A percentile compares a stretch with the other conserved stretches of the same genome.
phyloP scores from a whole-genome alignment of 2,113 vertebrate species.

The Setophaga petechia region DNA sequence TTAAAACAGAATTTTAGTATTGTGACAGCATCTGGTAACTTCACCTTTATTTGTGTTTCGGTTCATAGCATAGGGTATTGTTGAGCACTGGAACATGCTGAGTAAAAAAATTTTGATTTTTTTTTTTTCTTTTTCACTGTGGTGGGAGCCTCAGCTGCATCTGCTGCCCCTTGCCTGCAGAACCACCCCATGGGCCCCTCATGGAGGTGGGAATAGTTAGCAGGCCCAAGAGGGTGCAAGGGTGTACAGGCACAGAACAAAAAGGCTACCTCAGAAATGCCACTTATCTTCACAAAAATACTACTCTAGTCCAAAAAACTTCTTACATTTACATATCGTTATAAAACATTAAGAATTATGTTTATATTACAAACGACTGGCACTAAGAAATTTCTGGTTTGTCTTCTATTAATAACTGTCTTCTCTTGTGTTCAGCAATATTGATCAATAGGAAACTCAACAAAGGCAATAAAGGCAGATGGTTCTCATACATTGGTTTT shows the following conservation, averaged over 20 bases:
- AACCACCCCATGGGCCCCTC: background rate
- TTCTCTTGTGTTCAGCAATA: background rate
- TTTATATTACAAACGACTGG: background rate
- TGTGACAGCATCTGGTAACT: background rate
- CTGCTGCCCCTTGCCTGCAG: background rate
- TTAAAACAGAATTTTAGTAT: background rate
- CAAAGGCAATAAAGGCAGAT: background rate
- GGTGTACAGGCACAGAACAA: background rate
- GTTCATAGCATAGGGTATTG: background rate
- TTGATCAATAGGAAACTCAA: background rate
- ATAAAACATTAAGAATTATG: background rate
- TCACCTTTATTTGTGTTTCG: background rate
- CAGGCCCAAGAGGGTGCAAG: background rate
- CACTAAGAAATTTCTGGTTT: background rate
- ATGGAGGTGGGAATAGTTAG: accelerated
- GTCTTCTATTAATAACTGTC: background rate
- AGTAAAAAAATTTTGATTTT: background rate
- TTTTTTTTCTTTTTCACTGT: background rate
- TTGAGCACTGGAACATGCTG: background rate
- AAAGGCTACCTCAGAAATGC: background rate
- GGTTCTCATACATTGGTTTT: background rate
- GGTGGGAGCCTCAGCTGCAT: background rate
- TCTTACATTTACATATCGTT: background rate
- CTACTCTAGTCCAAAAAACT: accelerated
- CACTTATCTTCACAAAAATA: background rate